Evolutionary conservation across 2,113 vertebrate genomes (phyloP).

Genomic region (Centropus bengalensis): DNA sequence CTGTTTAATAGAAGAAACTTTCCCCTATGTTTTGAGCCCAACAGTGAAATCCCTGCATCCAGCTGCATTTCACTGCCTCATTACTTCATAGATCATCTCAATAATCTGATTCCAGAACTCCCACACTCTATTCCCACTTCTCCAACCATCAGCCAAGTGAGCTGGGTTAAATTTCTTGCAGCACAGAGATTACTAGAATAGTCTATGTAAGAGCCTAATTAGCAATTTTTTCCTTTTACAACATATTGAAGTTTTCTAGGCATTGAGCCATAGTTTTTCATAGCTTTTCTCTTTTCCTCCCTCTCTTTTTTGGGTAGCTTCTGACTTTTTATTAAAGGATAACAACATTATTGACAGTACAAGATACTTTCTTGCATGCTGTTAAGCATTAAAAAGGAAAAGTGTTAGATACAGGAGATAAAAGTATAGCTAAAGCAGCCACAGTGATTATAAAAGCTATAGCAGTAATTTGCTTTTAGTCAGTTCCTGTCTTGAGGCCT

Average conservation of each 20-base stretch:
- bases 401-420: neutral
- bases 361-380: conserved; percentile 1
- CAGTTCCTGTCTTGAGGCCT: neutral
- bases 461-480: conserved; percentile 21
- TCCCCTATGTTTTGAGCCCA: conserved; percentile 21
- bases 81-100: conserved; percentile 66
- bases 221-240: conserved; percentile 61
- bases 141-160: conserved; percentile 47
- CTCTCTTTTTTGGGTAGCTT: neutral
- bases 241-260: conserved; percentile 72
- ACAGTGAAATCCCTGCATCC: conserved; percentile 11
- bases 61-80: conserved; percentile 61
- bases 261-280: conserved; percentile 49
- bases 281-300: conserved; percentile 7
- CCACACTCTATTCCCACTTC: conserved; percentile 60
- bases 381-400: conserved; percentile 34
- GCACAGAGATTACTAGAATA: conserved; percentile 25
- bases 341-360: conserved; percentile 44
- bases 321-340: conserved; percentile 59
- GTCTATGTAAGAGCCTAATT: conserved; percentile 55
- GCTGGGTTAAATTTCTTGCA: conserved; percentile 55
- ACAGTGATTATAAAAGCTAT: neutral
- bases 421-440: neutral
- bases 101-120: conserved; percentile 66
- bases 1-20: conserved; percentile 39